Evolutionary conservation across 2,888 invertebrate genomes (phyloP).

Genomic region (Agrochola macilenta): DNA sequence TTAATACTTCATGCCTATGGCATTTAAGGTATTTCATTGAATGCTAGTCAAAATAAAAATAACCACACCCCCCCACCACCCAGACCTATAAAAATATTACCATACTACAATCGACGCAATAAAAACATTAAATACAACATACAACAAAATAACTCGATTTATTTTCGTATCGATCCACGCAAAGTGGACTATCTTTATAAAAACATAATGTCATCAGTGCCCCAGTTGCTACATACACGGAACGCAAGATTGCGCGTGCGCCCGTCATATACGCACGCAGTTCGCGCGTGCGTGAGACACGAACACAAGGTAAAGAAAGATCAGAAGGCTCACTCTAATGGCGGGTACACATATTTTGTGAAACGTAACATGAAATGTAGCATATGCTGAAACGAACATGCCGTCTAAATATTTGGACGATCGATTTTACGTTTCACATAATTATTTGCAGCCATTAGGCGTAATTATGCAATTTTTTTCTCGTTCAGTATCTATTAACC

Average conservation of each 20-base stretch:
- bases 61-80: neutral
- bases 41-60: conserved; percentile 3
- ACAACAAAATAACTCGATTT: conserved; percentile 31
- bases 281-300: conserved; percentile 61
- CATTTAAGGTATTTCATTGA: neutral
- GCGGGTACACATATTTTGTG: neutral
- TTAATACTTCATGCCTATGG: too few relatives aligned
- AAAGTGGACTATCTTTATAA: conserved; percentile 53
- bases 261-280: conserved; percentile 67
- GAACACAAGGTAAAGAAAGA: neutral
- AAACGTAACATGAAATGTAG: neutral
- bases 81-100: neutral
- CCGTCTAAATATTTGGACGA: too few relatives aligned
- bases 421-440: too few relatives aligned
- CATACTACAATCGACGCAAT: neutral
- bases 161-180: conserved; percentile 31
- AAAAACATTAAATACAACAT: conserved; percentile 15
- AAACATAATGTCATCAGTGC: conserved; percentile 66
- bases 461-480: neutral
- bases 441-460: neutral
- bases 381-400: neutral
- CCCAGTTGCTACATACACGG: conserved; percentile 63
- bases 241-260: conserved; percentile 49
- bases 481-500: neutral
- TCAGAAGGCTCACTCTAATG: conserved; percentile 1